Base-by-base conservation (phyloP, 1,140 invertebrate species). In the Drosophila pachea region DNA sequence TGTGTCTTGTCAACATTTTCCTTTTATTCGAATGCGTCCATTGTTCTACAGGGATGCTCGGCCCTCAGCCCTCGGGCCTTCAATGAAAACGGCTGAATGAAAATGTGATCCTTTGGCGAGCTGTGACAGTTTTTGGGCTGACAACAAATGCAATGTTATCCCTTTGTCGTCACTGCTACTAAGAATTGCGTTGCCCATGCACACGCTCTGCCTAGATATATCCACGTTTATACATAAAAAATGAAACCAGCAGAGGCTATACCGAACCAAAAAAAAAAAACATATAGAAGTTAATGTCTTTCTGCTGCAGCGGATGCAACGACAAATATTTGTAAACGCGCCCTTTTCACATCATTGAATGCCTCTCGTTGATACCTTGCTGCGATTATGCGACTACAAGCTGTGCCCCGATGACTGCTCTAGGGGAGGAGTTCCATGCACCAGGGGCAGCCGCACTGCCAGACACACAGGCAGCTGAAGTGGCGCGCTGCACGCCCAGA, bases 241-340 rank as follows among this genome's bases (percentile, higher is more conserved):
- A 60, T 40, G 8, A n/a, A n/a, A n/a, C n/a, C 31, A 50, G 22
- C 22, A 22, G 22, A 22, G n/a, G 31, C n/a, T 42, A 40, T 9
- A 45, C 4, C 42, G 9, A 38, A 36, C 7, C 5, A 68, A 36
- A 42, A 52, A 58, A 33, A 56, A 63, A 22, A 22, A 22, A 22
- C n/a, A n/a, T n/a, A n/a, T n/a, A 22, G 22, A 22, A 54, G 68
- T 69, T 73, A 73, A 70, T 73, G 66, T 73, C 71, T 61, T 73
- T 73, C 61, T 73, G 70, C 59, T 73, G 60, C 61, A 63, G 32
- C 58, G 53, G 70, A 73, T 73, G 65, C 64, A 73, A 73, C 49
- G 67, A 12, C 74, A 79, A 79, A 79, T 79, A 76, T 79, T 79
- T 79, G 74, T 79, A 72, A 71, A 69, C 63, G 74, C 71, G 71